Percentiles rank a stretch among this genome's conserved stretches.
Conservation (phyloP, 64 coral and sea anemone species). For the Porites australiensis region DNA sequence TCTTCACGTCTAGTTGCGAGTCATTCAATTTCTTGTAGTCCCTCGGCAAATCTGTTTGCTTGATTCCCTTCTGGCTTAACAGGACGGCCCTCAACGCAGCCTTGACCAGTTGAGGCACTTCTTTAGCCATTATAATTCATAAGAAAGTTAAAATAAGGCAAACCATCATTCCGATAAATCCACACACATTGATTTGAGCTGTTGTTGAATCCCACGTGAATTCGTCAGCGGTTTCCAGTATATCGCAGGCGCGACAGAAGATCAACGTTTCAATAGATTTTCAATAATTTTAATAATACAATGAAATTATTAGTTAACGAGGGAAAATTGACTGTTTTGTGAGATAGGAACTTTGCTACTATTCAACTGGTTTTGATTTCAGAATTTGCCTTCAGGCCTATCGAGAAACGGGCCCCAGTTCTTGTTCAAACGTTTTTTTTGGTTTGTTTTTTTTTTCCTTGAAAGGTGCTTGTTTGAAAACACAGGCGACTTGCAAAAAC, state of each 20-base stretch:
- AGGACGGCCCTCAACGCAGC: constrained; percentile 61
- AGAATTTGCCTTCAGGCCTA: too few relatives aligned
- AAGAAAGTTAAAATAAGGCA: neutral
- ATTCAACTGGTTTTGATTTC: too few relatives aligned
- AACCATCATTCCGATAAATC: neutral
- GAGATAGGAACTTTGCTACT: too few relatives aligned
- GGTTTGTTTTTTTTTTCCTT: too few relatives aligned
- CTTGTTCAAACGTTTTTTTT: too few relatives aligned
- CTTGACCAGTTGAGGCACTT: constrained; percentile 60
- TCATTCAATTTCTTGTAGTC: constrained; percentile 60
- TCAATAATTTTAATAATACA: too few relatives aligned
- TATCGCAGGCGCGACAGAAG: neutral
- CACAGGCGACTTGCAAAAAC: too few relatives aligned
- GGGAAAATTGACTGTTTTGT: too few relatives aligned
- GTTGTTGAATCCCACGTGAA: constrained; percentile 1
- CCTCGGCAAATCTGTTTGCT: constrained; percentile 28
- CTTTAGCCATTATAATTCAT: constrained; percentile 57
- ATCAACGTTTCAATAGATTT: neutral
- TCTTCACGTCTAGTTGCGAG: constrained; percentile 39
- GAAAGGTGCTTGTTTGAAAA: too few relatives aligned
- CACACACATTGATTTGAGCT: too few relatives aligned
- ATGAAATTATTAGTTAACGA: too few relatives aligned
- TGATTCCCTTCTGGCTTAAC: constrained; percentile 56
- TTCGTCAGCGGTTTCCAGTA: neutral
- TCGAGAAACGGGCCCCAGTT: too few relatives aligned